Evolutionary conservation across 2,113 vertebrate species (phyloP).

Genomic region (Leptosomus discolor): DNA sequence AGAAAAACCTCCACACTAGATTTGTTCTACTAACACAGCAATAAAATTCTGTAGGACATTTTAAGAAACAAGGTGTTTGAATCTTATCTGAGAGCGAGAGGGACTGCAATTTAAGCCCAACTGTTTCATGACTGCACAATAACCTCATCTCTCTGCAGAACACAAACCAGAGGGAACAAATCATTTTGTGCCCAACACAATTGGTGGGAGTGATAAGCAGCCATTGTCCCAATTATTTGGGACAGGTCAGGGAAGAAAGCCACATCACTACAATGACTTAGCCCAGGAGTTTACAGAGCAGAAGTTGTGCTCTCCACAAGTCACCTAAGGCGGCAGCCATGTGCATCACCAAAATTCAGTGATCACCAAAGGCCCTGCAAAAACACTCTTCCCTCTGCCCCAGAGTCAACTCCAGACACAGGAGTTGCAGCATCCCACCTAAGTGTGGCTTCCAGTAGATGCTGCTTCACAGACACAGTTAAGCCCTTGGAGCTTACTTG

Average conservation of each 20-base stretch:
- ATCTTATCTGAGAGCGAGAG: neutral
- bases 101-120: neutral
- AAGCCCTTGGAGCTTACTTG: neutral
- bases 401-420: neutral
- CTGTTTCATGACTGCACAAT: fast-evolving
- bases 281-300: neutral
- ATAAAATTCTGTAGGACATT: neutral
- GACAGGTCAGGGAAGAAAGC: neutral
- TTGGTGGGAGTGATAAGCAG: neutral
- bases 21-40: neutral
- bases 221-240: neutral
- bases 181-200: neutral
- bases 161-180: neutral
- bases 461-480: neutral
- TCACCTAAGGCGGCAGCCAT: neutral
- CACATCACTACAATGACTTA: neutral
- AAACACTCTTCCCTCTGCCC: neutral
- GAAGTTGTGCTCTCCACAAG: neutral
- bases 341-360: neutral
- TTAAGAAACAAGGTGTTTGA: neutral
- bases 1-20: neutral
- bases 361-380: neutral
- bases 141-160: neutral
- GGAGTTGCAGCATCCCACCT: neutral
- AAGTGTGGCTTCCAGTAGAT: neutral